A percentile compares a stretch with the other conserved stretches of the same genome.
Evolutionary conservation across 2,888 invertebrate genomes (phyloP).

Genomic region (Tenodera sinensis): DNA sequence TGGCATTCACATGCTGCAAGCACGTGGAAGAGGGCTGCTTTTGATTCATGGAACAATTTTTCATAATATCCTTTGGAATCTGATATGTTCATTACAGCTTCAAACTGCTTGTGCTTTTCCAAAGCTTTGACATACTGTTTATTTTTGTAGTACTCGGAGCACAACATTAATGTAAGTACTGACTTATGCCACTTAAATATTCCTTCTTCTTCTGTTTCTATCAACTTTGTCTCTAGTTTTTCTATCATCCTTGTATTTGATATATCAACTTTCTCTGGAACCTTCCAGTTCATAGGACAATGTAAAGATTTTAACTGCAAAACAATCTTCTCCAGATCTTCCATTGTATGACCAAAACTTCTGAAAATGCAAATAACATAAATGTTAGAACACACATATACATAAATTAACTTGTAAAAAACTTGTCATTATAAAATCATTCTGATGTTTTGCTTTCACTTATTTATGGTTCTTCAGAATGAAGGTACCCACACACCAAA

Average conservation of each 20-base stretch:
- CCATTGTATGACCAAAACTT: background rate
- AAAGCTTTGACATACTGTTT: background rate
- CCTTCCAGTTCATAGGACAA: background rate
- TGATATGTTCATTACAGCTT: background rate
- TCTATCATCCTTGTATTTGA: background rate
- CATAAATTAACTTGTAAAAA: too few species aligned
- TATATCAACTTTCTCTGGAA: background rate
- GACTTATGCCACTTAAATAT: background rate
- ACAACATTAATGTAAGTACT: background rate
- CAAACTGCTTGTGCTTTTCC: background rate
- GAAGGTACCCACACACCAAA: too few species aligned
- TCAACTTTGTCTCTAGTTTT: background rate
- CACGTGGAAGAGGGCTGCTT: background rate
- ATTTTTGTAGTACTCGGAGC: background rate
- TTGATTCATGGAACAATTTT: background rate
- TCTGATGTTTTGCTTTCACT: too few species aligned
- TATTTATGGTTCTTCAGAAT: too few species aligned
- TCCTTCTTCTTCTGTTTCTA: background rate
- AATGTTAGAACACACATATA: too few species aligned
- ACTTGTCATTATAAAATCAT: too few species aligned
- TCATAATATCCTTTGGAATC: background rate
- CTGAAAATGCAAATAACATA: too few species aligned
- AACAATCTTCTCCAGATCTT: background rate
- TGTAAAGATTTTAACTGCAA: background rate
- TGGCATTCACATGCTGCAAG: background rate